A percentile compares a stretch with the other conserved stretches of the same genome.
phyloP scores from a whole-genome alignment of 2,888 invertebrate genomes.

The Tenodera sinensis region DNA sequence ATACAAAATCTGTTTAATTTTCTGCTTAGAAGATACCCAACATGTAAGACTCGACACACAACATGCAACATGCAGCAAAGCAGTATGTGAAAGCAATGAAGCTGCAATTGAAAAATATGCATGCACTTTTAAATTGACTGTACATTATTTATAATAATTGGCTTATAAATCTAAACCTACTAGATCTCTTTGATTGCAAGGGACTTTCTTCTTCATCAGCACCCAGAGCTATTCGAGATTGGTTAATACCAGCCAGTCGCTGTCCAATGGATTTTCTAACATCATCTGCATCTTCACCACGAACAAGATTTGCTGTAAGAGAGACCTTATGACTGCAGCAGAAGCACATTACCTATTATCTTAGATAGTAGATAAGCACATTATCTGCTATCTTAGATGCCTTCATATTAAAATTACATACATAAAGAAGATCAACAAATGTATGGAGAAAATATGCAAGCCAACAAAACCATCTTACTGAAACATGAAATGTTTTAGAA shows the following conservation, averaged over 20 bases:
- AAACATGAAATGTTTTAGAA: too few species aligned
- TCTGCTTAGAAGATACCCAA: too few species aligned
- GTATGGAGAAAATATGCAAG: too few species aligned
- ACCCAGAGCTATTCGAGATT: conserved; percentile 45
- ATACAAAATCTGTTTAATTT: too few species aligned
- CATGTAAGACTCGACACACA: too few species aligned
- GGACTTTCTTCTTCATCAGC: conserved; percentile 79
- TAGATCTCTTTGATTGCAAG: conserved; percentile 77
- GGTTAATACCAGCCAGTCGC: conserved; percentile 40
- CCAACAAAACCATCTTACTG: too few species aligned
- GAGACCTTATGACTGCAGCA: conserved; percentile 16
- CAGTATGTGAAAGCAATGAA: background rate
- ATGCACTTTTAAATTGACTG: background rate
- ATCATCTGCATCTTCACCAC: conserved; percentile 39
- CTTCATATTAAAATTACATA: too few species aligned
- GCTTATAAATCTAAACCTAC: conserved; percentile 57
- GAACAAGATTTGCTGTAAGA: conserved; percentile 44
- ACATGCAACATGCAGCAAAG: conserved; percentile 9
- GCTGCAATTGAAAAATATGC: background rate
- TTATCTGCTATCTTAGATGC: too few species aligned
- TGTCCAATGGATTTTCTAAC: conserved; percentile 39
- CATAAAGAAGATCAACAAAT: too few species aligned
- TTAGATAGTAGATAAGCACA: too few species aligned
- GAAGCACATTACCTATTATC: too few species aligned
- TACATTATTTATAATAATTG: background rate